Percentiles rank a stretch among this genome's conserved stretches.
These are phyloP conservation scores for Drosophila pruinosa DNA, from an alignment of 1,140 invertebrate genomes.

Conservation along the genomic window DNA sequence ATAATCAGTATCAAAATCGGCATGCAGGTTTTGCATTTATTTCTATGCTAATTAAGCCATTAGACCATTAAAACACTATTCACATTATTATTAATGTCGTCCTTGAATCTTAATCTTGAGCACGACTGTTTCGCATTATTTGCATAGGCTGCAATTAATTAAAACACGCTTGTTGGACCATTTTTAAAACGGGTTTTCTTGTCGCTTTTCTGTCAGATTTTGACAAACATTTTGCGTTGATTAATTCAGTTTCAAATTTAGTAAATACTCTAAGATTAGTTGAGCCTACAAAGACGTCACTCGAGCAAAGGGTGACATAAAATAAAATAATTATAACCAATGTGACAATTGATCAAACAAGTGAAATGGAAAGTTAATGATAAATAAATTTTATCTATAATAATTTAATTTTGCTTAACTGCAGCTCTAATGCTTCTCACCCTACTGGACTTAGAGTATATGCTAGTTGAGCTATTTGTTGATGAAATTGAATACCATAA, in stretches of 20 bases:
- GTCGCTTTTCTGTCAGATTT: slow-evolving; percentile 7
- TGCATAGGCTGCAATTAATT: slow-evolving; percentile 26
- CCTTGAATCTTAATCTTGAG: slow-evolving; percentile 34
- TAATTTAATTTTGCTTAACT: slow-evolving; percentile 13
- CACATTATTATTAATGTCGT: slow-evolving; percentile 20
- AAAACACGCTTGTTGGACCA: slow-evolving; percentile 26
- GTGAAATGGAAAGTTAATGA: background rate
- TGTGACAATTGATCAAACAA: background rate
- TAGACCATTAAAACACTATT: slow-evolving; percentile 18
- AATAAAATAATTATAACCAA: background rate
- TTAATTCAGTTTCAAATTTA: background rate
- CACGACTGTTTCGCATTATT: slow-evolving; percentile 26
- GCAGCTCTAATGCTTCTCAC: background rate
- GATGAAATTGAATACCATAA: background rate
- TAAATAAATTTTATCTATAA: slow-evolving; percentile 15
- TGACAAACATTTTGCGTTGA: background rate
- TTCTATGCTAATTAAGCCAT: slow-evolving; percentile 15
- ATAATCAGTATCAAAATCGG: background rate
- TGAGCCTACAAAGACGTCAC: background rate
- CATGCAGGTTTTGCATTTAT: slow-evolving; percentile 3
- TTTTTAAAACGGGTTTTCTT: slow-evolving; percentile 30
- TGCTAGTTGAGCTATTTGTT: background rate
- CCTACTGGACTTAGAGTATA: background rate
- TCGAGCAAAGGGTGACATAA: background rate
- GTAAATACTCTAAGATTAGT: background rate